Evolutionary conservation across 2,888 invertebrate species (phyloP), one percentile per base, ranked within the genome.

Genomic region (Sinodicranocentrus sp.): DNA sequence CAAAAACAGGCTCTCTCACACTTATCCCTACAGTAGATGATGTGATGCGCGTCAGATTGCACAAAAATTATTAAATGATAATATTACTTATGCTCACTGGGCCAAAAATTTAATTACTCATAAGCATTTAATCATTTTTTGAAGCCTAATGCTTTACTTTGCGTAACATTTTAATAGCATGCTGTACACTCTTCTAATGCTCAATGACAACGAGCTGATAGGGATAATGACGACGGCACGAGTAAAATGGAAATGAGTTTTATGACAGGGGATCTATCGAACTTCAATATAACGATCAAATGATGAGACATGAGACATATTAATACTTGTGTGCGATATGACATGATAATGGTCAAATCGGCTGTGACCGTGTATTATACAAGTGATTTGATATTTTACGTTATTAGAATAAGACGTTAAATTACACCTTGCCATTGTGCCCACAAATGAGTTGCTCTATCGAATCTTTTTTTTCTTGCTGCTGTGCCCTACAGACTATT

Each of bases 61-160:
- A 61, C 33, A 26, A 57, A 33, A 33, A 33, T 33, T 33, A 6
- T 17, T 17, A 61, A 61, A 61, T 61, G 26, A 28, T 61, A 17
- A 33, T 33, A 61, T 61, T 61, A 61, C 33, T 61, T 61, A 28
- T 61, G 61, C 25, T 67, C 76, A 54, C 65, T 67, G 43, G 76
- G 76, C 76, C 76, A 76, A 78, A 78, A 78, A 71, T 70, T 71
- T 78, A 78, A 78, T 78, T 78, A 78, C 70, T 78, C 70, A 33
- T 48, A 48, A 33, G 70, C 70, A 70, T 78, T 78, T 70, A 78
- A 78, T 78, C 78, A 70, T 71, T 70, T 59, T 59, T 76, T 76
- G 52, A 67, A 54, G 76, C 76, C 28, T 76, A 76, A 76, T 76
- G 76, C 67, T 15, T 76, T n/a, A n/a, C n/a, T n/a, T 76, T 76